A percentile compares a stretch with the other conserved stretches of the same genome.
phyloP scores from a whole-genome alignment of 2,888 invertebrate genomes.

The Orthosia gracilis region DNA sequence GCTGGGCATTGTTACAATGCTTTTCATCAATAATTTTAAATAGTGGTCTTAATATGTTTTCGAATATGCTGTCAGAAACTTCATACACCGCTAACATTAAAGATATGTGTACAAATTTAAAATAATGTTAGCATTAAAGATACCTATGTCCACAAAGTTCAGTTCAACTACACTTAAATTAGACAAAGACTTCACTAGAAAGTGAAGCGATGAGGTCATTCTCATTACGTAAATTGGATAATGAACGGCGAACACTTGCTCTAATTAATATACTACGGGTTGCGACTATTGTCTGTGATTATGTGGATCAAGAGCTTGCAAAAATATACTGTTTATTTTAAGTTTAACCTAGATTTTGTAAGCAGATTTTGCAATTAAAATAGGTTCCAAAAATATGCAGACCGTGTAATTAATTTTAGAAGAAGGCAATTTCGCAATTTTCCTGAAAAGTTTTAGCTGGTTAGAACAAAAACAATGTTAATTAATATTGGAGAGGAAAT shows the following conservation, averaged over 20 bases:
- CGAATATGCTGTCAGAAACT: too few species aligned
- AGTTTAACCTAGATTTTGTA: constrained; percentile 39
- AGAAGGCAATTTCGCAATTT: constrained; percentile 29
- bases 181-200: constrained; percentile 49
- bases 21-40: background rate
- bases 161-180: constrained; percentile 28
- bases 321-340: constrained; percentile 22
- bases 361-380: constrained; percentile 28
- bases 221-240: constrained; percentile 66
- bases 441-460: constrained; percentile 9
- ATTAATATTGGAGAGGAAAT: constrained; percentile 13
- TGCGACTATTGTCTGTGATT: constrained; percentile 30
- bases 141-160: background rate
- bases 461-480: background rate
- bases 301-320: constrained; percentile 30
- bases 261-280: constrained; percentile 54
- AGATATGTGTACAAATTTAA: too few species aligned
- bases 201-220: constrained; percentile 53
- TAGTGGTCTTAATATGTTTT: too few species aligned
- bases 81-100: too few species aligned
- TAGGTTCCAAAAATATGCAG: constrained; percentile 11
- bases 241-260: constrained; percentile 57
- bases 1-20: background rate
- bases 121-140: background rate
- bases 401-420: constrained; percentile 28